phyloP scores from a whole-genome alignment of 2,113 vertebrate genomes.

The Pelvicachromis taeniatus region DNA sequence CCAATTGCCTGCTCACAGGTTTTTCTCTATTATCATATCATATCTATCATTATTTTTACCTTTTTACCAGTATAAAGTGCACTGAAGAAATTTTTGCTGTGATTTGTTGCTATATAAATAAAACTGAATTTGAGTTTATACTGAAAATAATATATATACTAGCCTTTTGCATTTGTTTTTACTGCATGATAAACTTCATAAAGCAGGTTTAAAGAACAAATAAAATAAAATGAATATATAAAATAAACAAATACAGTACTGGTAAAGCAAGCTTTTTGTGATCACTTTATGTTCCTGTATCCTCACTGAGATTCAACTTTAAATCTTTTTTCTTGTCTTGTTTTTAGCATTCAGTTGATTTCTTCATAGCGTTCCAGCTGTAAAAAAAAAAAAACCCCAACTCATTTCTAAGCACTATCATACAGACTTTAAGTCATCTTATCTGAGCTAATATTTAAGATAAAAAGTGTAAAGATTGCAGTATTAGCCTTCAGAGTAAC shows the following conservation, averaged over 20 bases:
- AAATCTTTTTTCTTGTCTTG: background rate
- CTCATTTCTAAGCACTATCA: background rate
- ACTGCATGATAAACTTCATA: background rate
- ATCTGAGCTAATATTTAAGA: background rate
- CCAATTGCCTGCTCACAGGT: too few species aligned
- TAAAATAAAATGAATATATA: background rate
- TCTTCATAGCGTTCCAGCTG: background rate
- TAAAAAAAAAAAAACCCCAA: background rate
- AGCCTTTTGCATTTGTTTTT: background rate
- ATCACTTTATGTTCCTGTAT: background rate
- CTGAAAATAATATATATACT: background rate
- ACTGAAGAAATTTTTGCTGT: background rate
- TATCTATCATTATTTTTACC: too few species aligned
- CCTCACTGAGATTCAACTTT: background rate
- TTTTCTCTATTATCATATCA: fast-evolving
- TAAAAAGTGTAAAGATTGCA: background rate
- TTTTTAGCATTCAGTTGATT: background rate
- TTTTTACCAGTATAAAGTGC: background rate
- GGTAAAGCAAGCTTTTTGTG: background rate
- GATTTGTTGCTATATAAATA: background rate
- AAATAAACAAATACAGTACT: background rate
- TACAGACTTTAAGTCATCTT: background rate
- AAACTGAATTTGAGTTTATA: background rate
- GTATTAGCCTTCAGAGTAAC: background rate
- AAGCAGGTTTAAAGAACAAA: background rate